A percentile compares a stretch with the other conserved stretches of the same genome.
These are phyloP conservation scores for Drosophila mercatorum DNA, from an alignment of 2,888 invertebrate genomes.

Conservation along the genomic window DNA sequence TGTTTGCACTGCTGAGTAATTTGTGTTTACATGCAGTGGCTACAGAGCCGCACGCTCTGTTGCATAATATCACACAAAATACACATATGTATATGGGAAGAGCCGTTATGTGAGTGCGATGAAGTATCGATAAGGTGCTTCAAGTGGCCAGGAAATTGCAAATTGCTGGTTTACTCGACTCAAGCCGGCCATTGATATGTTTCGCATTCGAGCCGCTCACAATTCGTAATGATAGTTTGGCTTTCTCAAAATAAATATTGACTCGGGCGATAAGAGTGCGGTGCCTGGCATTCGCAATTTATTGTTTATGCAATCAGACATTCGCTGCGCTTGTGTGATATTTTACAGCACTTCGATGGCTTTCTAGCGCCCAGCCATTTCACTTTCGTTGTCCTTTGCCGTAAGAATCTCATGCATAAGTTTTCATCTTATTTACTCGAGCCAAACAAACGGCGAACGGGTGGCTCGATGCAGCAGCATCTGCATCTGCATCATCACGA, in stretches of 20 bases:
- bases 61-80: constrained; percentile 37
- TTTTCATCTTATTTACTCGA: constrained; percentile 65
- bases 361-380: constrained; percentile 20
- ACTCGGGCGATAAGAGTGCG: constrained; percentile 21
- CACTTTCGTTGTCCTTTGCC: constrained; percentile 39
- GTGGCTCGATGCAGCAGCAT: constrained; percentile 4
- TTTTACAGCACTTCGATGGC: constrained; percentile 34
- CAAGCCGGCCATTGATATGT: constrained; percentile 21
- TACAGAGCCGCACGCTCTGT: background rate
- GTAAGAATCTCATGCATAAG: constrained; percentile 68
- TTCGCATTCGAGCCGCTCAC: constrained; percentile 13
- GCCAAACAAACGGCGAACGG: constrained; percentile 16
- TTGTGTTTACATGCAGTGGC: constrained; percentile 68
- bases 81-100: constrained; percentile 53
- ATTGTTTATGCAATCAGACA: constrained; percentile 32
- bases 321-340: constrained; percentile 25
- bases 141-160: constrained; percentile 72
- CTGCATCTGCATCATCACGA: constrained; percentile 47
- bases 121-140: constrained; percentile 54
- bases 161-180: constrained; percentile 60
- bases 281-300: constrained; percentile 32
- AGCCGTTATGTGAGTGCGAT: constrained; percentile 54
- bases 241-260: constrained; percentile 62
- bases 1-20: constrained; percentile 77
- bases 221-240: constrained; percentile 52